Evolutionary conservation across 2,797 vertebrate genomes (phyloP).

Genomic region (Dipus sagitta): DNA sequence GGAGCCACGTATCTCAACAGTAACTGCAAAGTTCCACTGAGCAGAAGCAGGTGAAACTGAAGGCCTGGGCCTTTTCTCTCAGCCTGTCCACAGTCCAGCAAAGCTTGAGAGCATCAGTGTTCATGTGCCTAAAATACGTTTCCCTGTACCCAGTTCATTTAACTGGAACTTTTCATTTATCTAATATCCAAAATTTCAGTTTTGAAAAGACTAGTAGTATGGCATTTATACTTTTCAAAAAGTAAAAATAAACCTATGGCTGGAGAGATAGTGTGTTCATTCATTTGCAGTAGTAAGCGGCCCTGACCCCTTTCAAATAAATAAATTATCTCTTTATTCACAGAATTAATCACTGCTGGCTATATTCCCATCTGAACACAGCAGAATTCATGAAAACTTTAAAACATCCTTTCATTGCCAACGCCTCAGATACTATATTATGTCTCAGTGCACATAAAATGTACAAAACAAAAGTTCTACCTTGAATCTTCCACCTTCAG

Average conservation of each 20-base stretch:
- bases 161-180: too few relatives aligned
- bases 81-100: background rate
- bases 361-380: background rate
- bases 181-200: too few relatives aligned
- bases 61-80: background rate
- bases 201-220: too few relatives aligned
- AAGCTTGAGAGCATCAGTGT: background rate
- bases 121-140: conserved; percentile 31
- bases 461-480: conserved; percentile 2
- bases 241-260: too few relatives aligned
- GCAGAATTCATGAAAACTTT: conserved; percentile 12
- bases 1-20: background rate
- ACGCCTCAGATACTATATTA: background rate
- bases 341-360: background rate
- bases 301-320: too few relatives aligned
- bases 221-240: too few relatives aligned
- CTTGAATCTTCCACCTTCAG: background rate
- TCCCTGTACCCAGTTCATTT: background rate
- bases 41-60: conserved; percentile 43
- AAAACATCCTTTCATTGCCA: background rate
- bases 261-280: too few relatives aligned
- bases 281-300: too few relatives aligned
- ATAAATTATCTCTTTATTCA: background rate
- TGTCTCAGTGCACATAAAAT: background rate
- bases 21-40: background rate